Evolutionary conservation across 2,888 invertebrate species (phyloP).

Genomic region (Perithous albicinctus): DNA sequence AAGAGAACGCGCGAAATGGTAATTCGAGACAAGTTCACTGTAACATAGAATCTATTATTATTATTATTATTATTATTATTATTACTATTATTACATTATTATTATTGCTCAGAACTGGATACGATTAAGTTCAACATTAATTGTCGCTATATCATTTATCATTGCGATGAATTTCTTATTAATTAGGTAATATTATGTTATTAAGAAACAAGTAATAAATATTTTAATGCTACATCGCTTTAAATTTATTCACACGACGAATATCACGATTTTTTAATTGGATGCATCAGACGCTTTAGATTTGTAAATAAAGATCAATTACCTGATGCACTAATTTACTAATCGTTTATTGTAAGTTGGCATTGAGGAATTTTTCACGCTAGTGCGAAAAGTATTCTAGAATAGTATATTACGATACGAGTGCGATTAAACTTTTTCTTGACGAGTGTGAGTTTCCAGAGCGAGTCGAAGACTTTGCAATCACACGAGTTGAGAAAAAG

Average conservation of each 20-base stretch:
- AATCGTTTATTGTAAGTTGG: background rate
- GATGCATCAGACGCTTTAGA: background rate
- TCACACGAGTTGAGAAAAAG: too few species aligned
- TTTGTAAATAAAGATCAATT: background rate
- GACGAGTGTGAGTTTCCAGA: too few species aligned
- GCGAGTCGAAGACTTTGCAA: too few species aligned
- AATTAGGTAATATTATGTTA: slow-evolving; percentile 75
- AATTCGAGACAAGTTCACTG: slow-evolving; percentile 66
- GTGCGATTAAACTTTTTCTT: too few species aligned
- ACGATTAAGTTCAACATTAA: slow-evolving; percentile 76
- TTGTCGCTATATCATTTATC: slow-evolving; percentile 68
- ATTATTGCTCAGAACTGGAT: slow-evolving; percentile 81
- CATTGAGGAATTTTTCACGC: background rate
- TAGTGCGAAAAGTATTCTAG: background rate
- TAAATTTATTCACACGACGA: background rate
- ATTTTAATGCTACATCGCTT: slow-evolving; percentile 77
- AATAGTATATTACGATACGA: too few species aligned
- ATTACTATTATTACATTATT: slow-evolving; percentile 70
- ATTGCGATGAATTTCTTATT: slow-evolving; percentile 68
- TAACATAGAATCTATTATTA: slow-evolving; percentile 73
- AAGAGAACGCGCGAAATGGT: slow-evolving; percentile 38
- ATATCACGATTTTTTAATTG: background rate
- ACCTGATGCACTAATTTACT: background rate
- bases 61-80: slow-evolving; percentile 69
- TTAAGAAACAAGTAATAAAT: slow-evolving; percentile 77